These are phyloP conservation scores for Bagarius yarrelli DNA, from an alignment of 2,113 vertebrate species.

Conservation along the genomic window DNA sequence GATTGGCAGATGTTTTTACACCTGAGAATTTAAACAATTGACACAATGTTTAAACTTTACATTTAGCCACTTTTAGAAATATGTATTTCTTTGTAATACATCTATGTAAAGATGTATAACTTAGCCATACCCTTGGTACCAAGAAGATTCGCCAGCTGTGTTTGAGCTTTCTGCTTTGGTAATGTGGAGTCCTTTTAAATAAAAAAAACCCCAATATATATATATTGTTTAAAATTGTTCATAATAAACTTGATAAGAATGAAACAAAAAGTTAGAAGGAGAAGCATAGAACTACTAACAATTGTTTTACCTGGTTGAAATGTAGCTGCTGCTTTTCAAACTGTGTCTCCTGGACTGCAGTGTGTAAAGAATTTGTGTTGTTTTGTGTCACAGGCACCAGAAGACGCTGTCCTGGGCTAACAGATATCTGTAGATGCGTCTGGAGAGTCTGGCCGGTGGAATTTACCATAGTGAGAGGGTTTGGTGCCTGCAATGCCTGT, in stretches of 20 bases:
- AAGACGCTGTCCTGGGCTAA: constrained; percentile 81
- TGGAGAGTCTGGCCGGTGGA: constrained; percentile 75
- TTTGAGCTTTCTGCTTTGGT: constrained; percentile 73
- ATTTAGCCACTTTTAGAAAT: not conserved
- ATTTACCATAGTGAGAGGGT: constrained; percentile 79
- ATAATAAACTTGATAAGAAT: not conserved
- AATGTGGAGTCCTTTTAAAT: constrained; percentile 64
- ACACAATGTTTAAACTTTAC: not conserved
- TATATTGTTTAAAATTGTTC: not conserved
- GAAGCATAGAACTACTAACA: not conserved
- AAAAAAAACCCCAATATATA: no score
- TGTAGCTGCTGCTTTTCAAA: constrained; percentile 61
- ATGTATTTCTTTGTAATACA: not conserved
- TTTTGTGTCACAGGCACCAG: constrained; percentile 84
- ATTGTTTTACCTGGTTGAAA: constrained; percentile 49
- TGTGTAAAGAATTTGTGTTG: constrained; percentile 62
- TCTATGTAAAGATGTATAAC: not conserved
- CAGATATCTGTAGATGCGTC: constrained; percentile 73
- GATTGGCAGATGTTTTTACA: constrained; percentile 54
- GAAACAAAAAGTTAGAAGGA: not conserved
- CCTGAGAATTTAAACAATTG: constrained; percentile 47
- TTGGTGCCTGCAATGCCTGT: constrained; percentile 72
- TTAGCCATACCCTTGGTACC: constrained; percentile 62
- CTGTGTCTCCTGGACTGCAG: constrained; percentile 60
- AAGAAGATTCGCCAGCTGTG: constrained; percentile 76